Evolutionary conservation across 2,113 vertebrate species (phyloP), one percentile per base, ranked within the genome.

Genomic region (Ceyx cyanopectus): DNA sequence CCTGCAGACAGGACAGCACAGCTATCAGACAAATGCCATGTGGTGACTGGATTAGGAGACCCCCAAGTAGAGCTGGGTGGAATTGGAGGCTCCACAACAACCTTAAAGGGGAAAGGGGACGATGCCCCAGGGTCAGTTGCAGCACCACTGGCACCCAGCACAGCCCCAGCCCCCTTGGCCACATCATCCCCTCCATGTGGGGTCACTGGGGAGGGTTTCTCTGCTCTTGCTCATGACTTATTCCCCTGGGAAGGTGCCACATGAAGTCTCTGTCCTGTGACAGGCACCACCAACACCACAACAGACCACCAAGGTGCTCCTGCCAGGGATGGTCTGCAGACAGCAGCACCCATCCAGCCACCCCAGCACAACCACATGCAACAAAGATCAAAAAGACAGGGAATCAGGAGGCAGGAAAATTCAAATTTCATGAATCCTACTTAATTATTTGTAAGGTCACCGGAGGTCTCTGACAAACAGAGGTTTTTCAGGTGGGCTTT

Each of bases 301-400:
- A 20, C 4, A 54, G 60, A 43, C 70, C 79, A 81, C 30, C 5
- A 30, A 22, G 7, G 70, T 10, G 11, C 60, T 81, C 70, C 85
- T 92, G 77, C 85, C 90, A 46, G 84, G 88, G 73, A 89, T 14
- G 14, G 86, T 66, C 16, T 93, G 94, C 54, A 97, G 77, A 56
- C 81, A 90, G 12, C 81, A 75, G 73, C 5, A 66, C 85, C 94
- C 73, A 77, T 65, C 40, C 69, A 69, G 32, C 51, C 87, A 89
- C 81, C 63, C 24, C 51, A 22, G 21, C 32, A 23, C 73, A 83
- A 62, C 3, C 2, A 0, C 24, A 21, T 62, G 69, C 93, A 62
- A 45, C 43, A 45, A 45, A 45, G 43, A 45, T 45, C 43, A 45
- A 45, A 45, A 45, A 45, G 43, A 45, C 43, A 45, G 43, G 43